phyloP scores from a whole-genome alignment of 1,140 invertebrate genomes.

The Platyscapa corneri region DNA sequence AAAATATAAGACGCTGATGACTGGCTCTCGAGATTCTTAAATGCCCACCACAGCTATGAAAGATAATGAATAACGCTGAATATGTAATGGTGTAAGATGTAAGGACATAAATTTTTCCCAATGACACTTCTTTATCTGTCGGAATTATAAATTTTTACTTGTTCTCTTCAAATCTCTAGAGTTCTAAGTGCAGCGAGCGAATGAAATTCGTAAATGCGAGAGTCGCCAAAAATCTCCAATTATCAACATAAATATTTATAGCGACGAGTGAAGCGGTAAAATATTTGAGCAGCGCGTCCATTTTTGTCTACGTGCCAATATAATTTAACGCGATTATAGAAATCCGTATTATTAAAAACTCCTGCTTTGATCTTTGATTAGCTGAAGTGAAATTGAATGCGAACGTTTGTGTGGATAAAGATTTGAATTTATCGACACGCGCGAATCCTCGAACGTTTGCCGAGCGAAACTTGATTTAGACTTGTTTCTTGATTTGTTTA shows the following conservation, averaged over 20 bases:
- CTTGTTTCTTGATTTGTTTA: background rate
- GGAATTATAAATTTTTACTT: background rate
- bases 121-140: background rate
- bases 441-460: background rate
- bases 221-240: no score
- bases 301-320: background rate
- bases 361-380: background rate
- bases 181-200: background rate
- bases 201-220: background rate
- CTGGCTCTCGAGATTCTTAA: background rate
- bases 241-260: no score
- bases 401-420: background rate
- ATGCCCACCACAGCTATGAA: background rate
- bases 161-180: background rate
- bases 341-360: background rate
- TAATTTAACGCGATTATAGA: background rate
- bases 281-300: background rate
- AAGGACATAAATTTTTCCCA: constrained; percentile 7
- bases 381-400: background rate
- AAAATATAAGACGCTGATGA: background rate
- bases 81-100: background rate
- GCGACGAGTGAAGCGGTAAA: no score
- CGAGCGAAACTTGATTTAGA: background rate
- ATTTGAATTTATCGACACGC: background rate
- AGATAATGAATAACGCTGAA: background rate